Conservation (phyloP, 1,140 invertebrate genomes). For the Steinernema khuongi region DNA sequence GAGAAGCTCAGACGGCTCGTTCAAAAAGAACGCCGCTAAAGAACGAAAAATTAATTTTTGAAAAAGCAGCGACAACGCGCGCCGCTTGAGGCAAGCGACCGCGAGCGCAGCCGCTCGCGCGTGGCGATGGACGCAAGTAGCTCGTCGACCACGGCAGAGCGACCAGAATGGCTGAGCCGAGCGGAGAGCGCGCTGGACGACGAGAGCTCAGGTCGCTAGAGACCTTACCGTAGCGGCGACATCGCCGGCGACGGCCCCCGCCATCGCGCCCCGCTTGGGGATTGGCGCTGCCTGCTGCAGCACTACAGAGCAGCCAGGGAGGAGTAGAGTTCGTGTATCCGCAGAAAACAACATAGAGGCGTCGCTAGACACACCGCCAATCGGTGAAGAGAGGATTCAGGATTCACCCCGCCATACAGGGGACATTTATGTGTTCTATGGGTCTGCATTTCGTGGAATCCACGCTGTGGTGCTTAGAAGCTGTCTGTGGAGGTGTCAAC, state of each 20-base stretch:
- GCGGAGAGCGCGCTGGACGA: not conserved
- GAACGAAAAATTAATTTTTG: constrained; percentile 13
- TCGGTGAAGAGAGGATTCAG: not conserved
- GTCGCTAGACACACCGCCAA: not conserved
- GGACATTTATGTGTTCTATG: too few species aligned
- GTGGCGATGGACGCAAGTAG: not conserved
- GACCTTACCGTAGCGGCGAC: not conserved
- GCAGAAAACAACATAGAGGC: not conserved
- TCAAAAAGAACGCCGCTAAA: not conserved
- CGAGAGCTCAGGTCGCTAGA: not conserved
- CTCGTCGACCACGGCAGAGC: not conserved
- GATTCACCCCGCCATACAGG: not conserved
- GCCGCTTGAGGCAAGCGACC: constrained; percentile 4
- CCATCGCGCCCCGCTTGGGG: too few species aligned
- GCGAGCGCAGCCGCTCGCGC: not conserved
- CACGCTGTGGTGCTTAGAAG: too few species aligned
- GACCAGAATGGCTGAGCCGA: not conserved
- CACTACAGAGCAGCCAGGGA: not conserved
- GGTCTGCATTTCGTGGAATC: too few species aligned
- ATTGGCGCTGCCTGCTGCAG: not conserved
- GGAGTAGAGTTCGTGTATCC: not conserved
- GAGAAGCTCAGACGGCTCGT: not conserved
- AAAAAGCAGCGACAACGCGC: constrained; percentile 14
- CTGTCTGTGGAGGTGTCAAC: too few species aligned
- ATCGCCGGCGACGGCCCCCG: not conserved